phyloP scores from a whole-genome alignment of 1,140 invertebrate genomes.

The Drosophila equinoxialis region DNA sequence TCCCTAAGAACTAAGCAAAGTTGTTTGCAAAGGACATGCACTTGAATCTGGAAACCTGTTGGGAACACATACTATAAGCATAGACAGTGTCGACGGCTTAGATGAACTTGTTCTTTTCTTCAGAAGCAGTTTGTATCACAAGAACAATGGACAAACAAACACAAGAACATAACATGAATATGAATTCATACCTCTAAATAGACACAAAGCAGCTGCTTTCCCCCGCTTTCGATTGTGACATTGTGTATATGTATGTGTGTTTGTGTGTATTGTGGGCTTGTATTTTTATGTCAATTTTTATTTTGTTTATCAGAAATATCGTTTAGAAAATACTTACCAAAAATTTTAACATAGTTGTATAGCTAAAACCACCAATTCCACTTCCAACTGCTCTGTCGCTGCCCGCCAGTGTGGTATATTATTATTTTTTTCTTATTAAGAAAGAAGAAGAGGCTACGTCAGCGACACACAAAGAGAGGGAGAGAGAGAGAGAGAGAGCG shows the following conservation, averaged over 20 bases:
- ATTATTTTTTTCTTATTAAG: slow-evolving; percentile 31
- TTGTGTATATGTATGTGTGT: not conserved
- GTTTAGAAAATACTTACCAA: slow-evolving; percentile 46
- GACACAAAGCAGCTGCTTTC: slow-evolving; percentile 6
- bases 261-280: not conserved
- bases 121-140: no score
- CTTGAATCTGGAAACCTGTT: not conserved
- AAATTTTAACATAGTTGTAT: slow-evolving; percentile 67
- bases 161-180: slow-evolving; percentile 11
- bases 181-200: slow-evolving; percentile 8
- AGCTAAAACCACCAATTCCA: slow-evolving; percentile 48
- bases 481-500: not conserved
- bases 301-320: not conserved
- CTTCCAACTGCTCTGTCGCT: slow-evolving; percentile 45
- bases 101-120: not conserved
- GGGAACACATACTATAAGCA: not conserved
- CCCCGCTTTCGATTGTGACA: not conserved
- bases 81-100: not conserved
- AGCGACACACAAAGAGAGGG: slow-evolving; percentile 27
- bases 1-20: not conserved
- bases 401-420: slow-evolving; percentile 56
- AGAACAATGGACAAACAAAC: not conserved
- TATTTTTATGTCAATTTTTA: slow-evolving; percentile 1
- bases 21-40: not conserved
- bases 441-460: slow-evolving; percentile 34